Conservation (phyloP, 2,888 invertebrate species). For the Sicus ferrugineus region DNA sequence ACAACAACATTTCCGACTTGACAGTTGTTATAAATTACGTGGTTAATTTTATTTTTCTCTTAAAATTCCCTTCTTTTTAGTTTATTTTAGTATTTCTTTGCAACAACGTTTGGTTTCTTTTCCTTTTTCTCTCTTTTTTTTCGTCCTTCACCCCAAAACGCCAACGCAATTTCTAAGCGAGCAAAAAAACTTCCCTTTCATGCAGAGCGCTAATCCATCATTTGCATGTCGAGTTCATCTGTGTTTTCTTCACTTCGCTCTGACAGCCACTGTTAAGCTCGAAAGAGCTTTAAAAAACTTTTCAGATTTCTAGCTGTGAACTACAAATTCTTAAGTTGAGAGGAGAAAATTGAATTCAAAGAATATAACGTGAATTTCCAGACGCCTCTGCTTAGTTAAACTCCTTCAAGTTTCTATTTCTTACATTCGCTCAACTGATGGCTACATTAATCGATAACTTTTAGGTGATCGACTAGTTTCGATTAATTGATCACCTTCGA, state of each 20-base stretch:
- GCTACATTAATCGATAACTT: too few species aligned
- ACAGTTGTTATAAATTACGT: constrained; percentile 16
- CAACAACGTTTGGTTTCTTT: background rate
- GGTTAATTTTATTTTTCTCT: background rate
- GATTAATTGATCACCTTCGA: too few species aligned
- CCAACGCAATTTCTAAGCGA: background rate
- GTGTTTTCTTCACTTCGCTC: background rate
- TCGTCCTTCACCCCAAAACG: too few species aligned
- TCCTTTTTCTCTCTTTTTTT: background rate
- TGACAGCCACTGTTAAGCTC: background rate
- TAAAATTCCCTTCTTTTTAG: background rate
- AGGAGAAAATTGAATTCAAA: background rate
- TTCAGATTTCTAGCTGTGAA: background rate
- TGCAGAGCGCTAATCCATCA: constrained; percentile 10
- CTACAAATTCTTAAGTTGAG: background rate
- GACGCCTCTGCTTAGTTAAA: background rate
- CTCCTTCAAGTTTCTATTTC: background rate
- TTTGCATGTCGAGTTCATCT: constrained; percentile 6
- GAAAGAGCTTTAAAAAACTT: background rate
- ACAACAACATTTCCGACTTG: background rate
- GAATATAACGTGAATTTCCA: too few species aligned
- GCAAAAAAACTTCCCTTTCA: background rate
- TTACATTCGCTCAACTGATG: too few species aligned
- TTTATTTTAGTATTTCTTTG: constrained; percentile 4
- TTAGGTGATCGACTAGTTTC: too few species aligned